Evolutionary conservation across 2,888 invertebrate genomes (phyloP), one percentile per base, ranked within the genome.

Genomic region (Catocala nupta): DNA sequence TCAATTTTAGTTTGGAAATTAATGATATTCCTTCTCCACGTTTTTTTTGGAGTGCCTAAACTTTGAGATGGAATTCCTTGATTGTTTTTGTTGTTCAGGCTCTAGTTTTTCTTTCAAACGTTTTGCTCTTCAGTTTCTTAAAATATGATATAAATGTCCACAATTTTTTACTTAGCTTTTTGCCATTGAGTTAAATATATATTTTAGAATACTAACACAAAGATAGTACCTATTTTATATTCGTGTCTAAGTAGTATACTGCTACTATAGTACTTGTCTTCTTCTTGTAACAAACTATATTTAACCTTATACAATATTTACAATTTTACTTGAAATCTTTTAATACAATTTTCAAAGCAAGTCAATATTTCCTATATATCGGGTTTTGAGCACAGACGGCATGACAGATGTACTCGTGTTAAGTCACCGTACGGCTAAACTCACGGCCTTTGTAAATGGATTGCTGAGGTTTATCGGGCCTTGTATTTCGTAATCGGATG

Each of bases 1-100:
- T 63, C 57, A 55, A 59, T 66, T 66, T 63, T 58, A 57, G 67
- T 60, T 67, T 36, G 49, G 54, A 48, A 58, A 62, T 48, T 55
- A 58, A 65, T 64, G 55, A 62, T 55, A 42, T 57, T 55, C 58
- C 52, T 61, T 53, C 36, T 5, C 45, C 33, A 53, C 25, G 11
- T 47, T 47, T 57, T 64, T 67, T 61, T 45, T 11, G 13, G 12
- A 44, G 34, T 55, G 49, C 13, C 12, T 47, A 52, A 60, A 62
- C 55, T 65, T 65, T 55, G 13, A 48, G 52, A 61, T 58, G 33
- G 52, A 34, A 51, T 66, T 58, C 52, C 58, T 53, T 25, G 66
- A 58, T 58, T 62, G 57, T 62, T 62, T 66, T 55, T 66, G 55
- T 58, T 66, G 48, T 58, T 58, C 39, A 33, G 39, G 36, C 54